These are phyloP conservation scores for Epinotia nisella DNA, from an alignment of 2,888 invertebrate genomes.

Conservation along the genomic window DNA sequence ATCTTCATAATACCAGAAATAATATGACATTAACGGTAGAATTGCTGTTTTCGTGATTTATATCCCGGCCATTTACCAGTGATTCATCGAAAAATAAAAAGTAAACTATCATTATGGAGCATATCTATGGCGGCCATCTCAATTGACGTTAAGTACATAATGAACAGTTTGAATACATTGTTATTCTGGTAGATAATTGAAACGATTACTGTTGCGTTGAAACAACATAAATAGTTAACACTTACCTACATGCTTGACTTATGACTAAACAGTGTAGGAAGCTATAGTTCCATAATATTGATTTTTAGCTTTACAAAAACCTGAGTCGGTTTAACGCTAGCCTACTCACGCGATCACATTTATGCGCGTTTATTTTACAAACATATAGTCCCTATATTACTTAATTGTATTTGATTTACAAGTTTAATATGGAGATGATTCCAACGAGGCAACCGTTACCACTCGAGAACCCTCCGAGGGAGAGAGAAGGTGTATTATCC, in stretches of 20 bases:
- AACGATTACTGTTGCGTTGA: background rate
- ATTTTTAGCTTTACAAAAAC: background rate
- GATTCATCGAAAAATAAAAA: constrained; percentile 12
- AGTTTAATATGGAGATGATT: no score
- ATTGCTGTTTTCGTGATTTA: background rate
- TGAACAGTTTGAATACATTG: background rate
- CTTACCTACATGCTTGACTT: background rate
- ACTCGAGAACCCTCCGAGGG: no score
- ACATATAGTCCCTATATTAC: no score
- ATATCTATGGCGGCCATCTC: constrained; percentile 21
- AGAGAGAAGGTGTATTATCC: no score
- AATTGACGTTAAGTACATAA: constrained; percentile 20
- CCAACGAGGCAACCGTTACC: no score
- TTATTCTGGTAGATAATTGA: background rate
- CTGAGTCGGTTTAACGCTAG: background rate
- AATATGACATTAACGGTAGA: background rate
- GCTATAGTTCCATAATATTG: background rate
- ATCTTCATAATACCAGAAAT: background rate
- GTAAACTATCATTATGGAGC: constrained; percentile 7
- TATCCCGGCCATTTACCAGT: background rate
- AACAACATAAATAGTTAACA: background rate
- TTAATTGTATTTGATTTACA: no score
- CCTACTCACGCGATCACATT: constrained; percentile 6
- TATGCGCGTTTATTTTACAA: background rate
- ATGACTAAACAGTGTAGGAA: background rate